Evolutionary conservation across 2,113 vertebrate genomes (phyloP).

Genomic region (Gasterosteus nipponicus): DNA sequence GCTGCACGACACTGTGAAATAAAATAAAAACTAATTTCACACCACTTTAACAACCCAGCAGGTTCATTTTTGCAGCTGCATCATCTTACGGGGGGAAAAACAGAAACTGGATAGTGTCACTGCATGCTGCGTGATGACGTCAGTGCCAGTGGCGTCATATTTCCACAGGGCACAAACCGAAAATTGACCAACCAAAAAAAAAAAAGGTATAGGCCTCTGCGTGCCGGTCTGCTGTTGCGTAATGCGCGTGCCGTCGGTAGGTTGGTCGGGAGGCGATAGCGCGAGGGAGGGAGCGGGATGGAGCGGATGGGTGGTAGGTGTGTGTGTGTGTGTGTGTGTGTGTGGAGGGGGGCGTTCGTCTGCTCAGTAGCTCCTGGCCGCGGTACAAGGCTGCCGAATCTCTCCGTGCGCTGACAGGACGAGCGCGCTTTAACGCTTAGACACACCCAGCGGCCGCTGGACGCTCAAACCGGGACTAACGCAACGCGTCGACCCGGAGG

Average conservation of each 20-base stretch:
- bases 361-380: slow-evolving; percentile 42
- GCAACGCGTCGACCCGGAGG: neutral
- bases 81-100: too few species aligned
- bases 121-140: slow-evolving; percentile 45
- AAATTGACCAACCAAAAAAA: neutral
- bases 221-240: slow-evolving; percentile 55
- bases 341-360: slow-evolving; percentile 53
- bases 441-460: neutral
- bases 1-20: slow-evolving; percentile 22
- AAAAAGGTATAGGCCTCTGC: neutral
- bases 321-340: slow-evolving; percentile 18
- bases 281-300: slow-evolving; percentile 49
- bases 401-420: slow-evolving; percentile 5
- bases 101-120: slow-evolving; percentile 12
- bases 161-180: slow-evolving; percentile 21
- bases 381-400: slow-evolving; percentile 27
- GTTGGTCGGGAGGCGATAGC: slow-evolving; percentile 43
- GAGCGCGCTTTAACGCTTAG: neutral
- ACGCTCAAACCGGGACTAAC: slow-evolving; percentile 1
- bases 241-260: slow-evolving; percentile 52
- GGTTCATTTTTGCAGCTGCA: neutral
- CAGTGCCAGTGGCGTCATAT: slow-evolving; percentile 51
- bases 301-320: slow-evolving; percentile 66
- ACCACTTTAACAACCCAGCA: neutral
- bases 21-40: neutral